Conservation (phyloP, 2,113 vertebrate genomes). For the Labeo catla region DNA sequence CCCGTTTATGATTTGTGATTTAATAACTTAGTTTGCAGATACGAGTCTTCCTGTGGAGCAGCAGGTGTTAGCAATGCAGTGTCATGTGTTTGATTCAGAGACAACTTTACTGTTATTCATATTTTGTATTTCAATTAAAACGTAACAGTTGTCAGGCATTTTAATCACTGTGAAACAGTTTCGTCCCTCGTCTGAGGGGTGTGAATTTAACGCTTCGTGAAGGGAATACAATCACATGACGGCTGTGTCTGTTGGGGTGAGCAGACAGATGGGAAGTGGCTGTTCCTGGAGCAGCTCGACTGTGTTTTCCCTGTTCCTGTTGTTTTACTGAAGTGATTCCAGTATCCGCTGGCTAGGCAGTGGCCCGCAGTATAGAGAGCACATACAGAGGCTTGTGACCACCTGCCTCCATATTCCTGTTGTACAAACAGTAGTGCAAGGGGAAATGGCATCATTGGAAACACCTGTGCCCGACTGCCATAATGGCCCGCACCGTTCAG, state of each 20-base stretch:
- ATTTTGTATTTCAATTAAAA: neutral
- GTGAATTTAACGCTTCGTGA: slow-evolving; percentile 2
- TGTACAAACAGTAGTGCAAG: slow-evolving; percentile 51
- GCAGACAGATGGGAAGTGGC: slow-evolving; percentile 26
- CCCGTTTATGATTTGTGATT: neutral
- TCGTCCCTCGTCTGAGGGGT: neutral
- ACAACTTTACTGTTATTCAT: no score
- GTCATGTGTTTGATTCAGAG: neutral
- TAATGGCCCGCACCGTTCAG: slow-evolving; percentile 8
- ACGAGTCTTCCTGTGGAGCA: neutral
- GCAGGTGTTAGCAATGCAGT: neutral
- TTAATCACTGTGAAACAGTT: neutral
- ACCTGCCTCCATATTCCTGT: slow-evolving; percentile 56
- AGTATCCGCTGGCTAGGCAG: slow-evolving; percentile 11
- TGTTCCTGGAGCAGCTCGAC: slow-evolving; percentile 41
- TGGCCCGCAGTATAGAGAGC: neutral
- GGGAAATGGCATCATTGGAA: slow-evolving; percentile 52
- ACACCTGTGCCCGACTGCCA: slow-evolving; percentile 47
- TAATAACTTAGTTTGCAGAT: neutral
- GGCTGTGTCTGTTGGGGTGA: slow-evolving; percentile 24
- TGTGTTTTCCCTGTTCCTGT: slow-evolving; percentile 44
- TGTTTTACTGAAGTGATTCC: slow-evolving; percentile 36
- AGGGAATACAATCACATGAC: slow-evolving; percentile 10
- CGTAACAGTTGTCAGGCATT: neutral
- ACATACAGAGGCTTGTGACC: slow-evolving; percentile 24